Conservation (phyloP, 2,113 vertebrate genomes). For the Oplegnathus fasciatus region DNA sequence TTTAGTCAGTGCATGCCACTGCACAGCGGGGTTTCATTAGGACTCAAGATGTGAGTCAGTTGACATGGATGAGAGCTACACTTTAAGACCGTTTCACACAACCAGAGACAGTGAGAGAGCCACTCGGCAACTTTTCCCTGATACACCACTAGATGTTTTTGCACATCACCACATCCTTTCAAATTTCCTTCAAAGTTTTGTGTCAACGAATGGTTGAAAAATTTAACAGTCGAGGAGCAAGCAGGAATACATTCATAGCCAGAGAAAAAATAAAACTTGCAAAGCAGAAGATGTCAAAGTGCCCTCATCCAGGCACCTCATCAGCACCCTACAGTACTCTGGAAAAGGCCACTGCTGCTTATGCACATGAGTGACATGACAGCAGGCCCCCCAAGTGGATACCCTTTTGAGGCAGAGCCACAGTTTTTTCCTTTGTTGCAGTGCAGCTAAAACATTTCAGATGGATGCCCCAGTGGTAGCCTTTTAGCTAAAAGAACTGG, state of each 20-base stretch:
- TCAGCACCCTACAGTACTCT: slow-evolving; percentile 54
- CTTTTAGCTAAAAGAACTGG: slow-evolving; percentile 28
- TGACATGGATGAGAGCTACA: slow-evolving; percentile 39
- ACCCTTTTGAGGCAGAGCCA: slow-evolving; percentile 39
- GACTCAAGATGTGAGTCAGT: slow-evolving; percentile 22
- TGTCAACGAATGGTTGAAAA: slow-evolving; percentile 53
- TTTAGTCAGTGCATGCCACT: slow-evolving; percentile 3
- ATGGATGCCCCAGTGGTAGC: slow-evolving; percentile 30
- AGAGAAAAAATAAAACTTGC: slow-evolving; percentile 39
- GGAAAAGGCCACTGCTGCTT: slow-evolving; percentile 44
- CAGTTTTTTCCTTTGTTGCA: slow-evolving; percentile 44
- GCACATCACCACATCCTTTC: slow-evolving; percentile 49
- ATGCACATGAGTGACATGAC: slow-evolving; percentile 48
- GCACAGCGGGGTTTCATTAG: slow-evolving; percentile 10
- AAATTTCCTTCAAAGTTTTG: slow-evolving; percentile 63
- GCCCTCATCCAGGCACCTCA: slow-evolving; percentile 47
- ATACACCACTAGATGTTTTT: slow-evolving; percentile 43
- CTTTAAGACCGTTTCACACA: slow-evolving; percentile 28
- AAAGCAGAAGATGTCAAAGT: slow-evolving; percentile 60
- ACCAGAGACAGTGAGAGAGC: slow-evolving; percentile 30
- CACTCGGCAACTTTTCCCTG: slow-evolving; percentile 29
- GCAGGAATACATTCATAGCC: slow-evolving; percentile 34
- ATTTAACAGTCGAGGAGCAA: slow-evolving; percentile 34
- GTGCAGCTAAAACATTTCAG: slow-evolving; percentile 45
- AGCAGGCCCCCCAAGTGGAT: slow-evolving; percentile 31